These are phyloP conservation scores for Florisuga fusca DNA, from an alignment of 2,797 vertebrate species.

Conservation along the genomic window DNA sequence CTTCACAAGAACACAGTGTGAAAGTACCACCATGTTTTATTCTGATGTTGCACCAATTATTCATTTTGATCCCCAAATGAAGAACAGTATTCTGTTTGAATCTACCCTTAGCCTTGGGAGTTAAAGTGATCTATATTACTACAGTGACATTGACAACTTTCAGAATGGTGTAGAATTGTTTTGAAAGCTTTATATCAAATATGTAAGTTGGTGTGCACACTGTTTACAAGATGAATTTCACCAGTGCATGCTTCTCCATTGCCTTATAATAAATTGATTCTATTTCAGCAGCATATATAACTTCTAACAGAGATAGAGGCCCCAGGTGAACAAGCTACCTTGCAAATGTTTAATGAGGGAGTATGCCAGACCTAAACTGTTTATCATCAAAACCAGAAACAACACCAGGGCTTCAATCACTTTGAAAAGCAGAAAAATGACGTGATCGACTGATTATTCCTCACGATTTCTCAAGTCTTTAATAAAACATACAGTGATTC, in stretches of 20 bases:
- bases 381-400: background rate
- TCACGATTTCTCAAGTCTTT: background rate
- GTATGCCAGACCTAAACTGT: background rate
- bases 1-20: background rate
- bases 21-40: accelerated
- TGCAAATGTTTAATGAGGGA: background rate
- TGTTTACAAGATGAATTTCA: background rate
- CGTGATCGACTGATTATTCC: background rate
- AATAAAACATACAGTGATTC: background rate
- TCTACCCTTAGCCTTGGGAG: accelerated
- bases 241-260: accelerated
- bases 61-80: background rate
- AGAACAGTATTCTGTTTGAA: background rate
- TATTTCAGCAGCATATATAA: background rate
- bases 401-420: background rate
- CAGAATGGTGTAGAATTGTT: background rate
- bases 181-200: background rate
- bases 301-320: background rate
- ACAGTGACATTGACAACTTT: accelerated
- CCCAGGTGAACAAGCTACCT: background rate
- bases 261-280: background rate
- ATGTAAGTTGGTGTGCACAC: background rate
- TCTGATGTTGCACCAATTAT: accelerated
- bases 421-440: background rate
- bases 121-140: background rate